Evolutionary conservation across 2,113 vertebrate species (phyloP).

Genomic region (Antechinus stuartii): DNA sequence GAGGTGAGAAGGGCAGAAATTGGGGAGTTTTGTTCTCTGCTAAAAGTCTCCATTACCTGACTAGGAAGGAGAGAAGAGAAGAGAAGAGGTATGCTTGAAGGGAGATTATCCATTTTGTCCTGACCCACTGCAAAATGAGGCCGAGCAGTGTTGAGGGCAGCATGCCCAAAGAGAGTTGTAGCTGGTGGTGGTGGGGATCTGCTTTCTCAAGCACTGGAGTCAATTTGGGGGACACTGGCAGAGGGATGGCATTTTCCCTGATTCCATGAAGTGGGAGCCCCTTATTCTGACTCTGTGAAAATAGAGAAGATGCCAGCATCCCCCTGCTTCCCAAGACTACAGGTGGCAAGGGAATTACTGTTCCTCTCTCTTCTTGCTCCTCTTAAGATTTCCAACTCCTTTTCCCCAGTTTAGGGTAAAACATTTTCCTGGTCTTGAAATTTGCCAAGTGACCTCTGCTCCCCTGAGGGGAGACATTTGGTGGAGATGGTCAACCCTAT

Average conservation of each 20-base stretch:
- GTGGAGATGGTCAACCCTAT: neutral
- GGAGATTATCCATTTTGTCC: neutral
- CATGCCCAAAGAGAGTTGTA: neutral
- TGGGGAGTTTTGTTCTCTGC: neutral
- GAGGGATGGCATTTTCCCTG: neutral
- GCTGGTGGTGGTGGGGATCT: neutral
- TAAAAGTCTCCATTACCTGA: neutral
- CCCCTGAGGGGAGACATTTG: neutral
- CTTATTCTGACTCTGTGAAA: neutral
- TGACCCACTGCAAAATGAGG: neutral
- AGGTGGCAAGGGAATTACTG: neutral
- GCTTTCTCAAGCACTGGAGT: neutral
- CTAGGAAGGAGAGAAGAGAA: neutral
- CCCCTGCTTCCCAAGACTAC: neutral
- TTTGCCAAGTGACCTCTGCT: neutral
- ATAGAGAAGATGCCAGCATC: neutral
- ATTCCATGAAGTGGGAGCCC: neutral
- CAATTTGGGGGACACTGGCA: neutral
- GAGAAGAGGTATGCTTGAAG: neutral
- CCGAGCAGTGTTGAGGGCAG: neutral
- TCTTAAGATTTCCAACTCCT: neutral
- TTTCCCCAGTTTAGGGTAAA: neutral
- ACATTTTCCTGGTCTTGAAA: neutral
- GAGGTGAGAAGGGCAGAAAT: neutral
- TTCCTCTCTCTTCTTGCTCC: neutral